A percentile compares a stretch with the other conserved stretches of the same genome.
phyloP scores from a whole-genome alignment of 1,140 invertebrate genomes.

The Plutomurus gul region DNA sequence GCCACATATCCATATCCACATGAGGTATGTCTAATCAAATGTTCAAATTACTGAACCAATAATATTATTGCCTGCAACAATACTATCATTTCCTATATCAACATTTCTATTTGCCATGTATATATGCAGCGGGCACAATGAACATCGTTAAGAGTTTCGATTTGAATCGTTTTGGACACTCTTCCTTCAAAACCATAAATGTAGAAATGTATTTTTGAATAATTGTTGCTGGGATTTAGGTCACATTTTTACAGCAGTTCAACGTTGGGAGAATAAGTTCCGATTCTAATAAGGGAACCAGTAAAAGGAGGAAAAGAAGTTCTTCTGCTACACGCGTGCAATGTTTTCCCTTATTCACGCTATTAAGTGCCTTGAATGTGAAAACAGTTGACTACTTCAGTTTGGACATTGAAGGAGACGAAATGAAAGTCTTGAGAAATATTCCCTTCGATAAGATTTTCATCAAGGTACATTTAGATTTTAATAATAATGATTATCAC shows the following conservation, averaged over 20 bases:
- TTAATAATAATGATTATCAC: too few relatives aligned
- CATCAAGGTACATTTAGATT: background rate
- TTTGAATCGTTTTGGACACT: too few relatives aligned
- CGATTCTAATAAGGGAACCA: background rate
- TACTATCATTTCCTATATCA: background rate
- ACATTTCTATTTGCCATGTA: background rate
- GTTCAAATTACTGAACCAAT: too few relatives aligned
- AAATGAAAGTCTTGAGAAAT: slow-evolving; percentile 61
- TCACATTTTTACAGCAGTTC: background rate
- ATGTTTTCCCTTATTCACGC: slow-evolving; percentile 80
- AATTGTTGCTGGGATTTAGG: too few relatives aligned
- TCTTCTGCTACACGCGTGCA: slow-evolving; percentile 68
- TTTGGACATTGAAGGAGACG: slow-evolving; percentile 62
- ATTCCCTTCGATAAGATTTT: slow-evolving; percentile 59
- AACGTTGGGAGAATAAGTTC: background rate
- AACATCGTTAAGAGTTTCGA: background rate
- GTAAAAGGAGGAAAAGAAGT: background rate
- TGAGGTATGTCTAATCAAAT: slow-evolving; percentile 54
- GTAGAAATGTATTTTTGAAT: too few relatives aligned
- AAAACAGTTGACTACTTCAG: slow-evolving; percentile 60
- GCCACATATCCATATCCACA: slow-evolving; percentile 38
- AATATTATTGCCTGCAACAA: too few relatives aligned
- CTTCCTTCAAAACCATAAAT: too few relatives aligned
- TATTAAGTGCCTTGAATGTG: slow-evolving; percentile 63
- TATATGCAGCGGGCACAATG: too few relatives aligned